Conservation (phyloP, 2,113 vertebrate genomes). For the Hippopotamus amphibius region DNA sequence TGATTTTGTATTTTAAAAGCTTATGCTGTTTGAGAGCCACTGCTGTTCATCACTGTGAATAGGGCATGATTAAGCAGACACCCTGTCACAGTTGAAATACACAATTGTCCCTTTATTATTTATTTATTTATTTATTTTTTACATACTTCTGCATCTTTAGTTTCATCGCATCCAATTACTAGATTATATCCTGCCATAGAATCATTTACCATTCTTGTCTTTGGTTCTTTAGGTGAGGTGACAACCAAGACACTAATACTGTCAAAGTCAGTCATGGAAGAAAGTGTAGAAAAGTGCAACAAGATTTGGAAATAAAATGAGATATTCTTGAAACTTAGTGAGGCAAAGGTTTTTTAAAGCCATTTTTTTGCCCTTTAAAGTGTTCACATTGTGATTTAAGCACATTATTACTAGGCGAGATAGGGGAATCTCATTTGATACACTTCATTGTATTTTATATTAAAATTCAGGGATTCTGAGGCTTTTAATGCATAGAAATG, state of each 20-base stretch:
- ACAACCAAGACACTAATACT: constrained; percentile 52
- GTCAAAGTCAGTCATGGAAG: constrained; percentile 52
- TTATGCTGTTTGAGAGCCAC: neutral
- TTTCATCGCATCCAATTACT: constrained; percentile 3
- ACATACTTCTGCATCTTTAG: neutral
- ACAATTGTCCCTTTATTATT: neutral
- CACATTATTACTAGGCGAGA: constrained; percentile 84
- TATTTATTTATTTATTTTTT: neutral
- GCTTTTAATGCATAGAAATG: constrained; percentile 89
- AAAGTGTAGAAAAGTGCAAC: constrained; percentile 49
- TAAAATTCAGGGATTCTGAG: constrained; percentile 87
- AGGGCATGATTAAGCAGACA: constrained; percentile 5
- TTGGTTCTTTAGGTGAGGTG: constrained; percentile 41
- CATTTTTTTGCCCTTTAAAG: constrained; percentile 75
- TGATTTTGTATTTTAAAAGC: constrained; percentile 44
- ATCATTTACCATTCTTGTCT: neutral
- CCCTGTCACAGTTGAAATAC: neutral
- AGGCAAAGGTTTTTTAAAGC: constrained; percentile 76
- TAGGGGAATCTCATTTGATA: constrained; percentile 86
- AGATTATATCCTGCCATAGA: neutral
- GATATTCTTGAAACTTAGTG: constrained; percentile 70
- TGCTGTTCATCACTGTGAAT: neutral
- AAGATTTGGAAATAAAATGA: constrained; percentile 78
- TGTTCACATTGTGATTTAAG: constrained; percentile 81
- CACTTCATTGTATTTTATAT: constrained; percentile 88